A percentile compares a stretch with the other conserved stretches of the same genome.
Conservation (phyloP, 2,888 invertebrate species). For the Ennomos fuscantarius region DNA sequence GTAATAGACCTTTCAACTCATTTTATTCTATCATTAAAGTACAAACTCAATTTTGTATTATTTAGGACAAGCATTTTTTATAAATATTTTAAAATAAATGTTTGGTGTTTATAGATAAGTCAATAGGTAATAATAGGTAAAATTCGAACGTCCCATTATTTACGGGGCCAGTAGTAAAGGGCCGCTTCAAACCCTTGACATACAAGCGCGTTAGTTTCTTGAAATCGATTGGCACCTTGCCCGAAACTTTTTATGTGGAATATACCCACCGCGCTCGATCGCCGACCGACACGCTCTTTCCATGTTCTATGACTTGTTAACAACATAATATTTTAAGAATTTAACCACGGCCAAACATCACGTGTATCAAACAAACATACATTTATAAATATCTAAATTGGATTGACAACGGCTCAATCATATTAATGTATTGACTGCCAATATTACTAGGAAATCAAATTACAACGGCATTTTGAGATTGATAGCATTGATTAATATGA, state of each 20-base stretch:
- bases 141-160: neutral
- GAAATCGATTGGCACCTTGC: constrained; percentile 65
- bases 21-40: too few relatives aligned
- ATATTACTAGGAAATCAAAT: constrained; percentile 3
- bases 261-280: neutral
- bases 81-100: too few relatives aligned
- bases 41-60: too few relatives aligned
- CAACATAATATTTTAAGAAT: constrained; percentile 3
- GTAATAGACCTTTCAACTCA: too few relatives aligned
- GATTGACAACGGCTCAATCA: constrained; percentile 15
- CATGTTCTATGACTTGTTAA: neutral
- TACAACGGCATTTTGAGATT: neutral
- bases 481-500: neutral
- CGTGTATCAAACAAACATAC: constrained; percentile 2
- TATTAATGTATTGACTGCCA: constrained; percentile 12
- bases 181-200: constrained; percentile 46
- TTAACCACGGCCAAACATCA: constrained; percentile 2
- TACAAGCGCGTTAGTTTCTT: constrained; percentile 44
- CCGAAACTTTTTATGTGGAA: constrained; percentile 44
- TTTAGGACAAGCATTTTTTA: too few relatives aligned
- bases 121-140: too few relatives aligned
- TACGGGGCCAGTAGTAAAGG: constrained; percentile 11
- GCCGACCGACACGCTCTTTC: neutral
- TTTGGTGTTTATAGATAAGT: too few relatives aligned
- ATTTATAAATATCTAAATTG: constrained; percentile 10